Percentiles rank a stretch among this genome's conserved stretches.
phyloP scores from a whole-genome alignment of 2,888 invertebrate species.

The Parnassius orleans region DNA sequence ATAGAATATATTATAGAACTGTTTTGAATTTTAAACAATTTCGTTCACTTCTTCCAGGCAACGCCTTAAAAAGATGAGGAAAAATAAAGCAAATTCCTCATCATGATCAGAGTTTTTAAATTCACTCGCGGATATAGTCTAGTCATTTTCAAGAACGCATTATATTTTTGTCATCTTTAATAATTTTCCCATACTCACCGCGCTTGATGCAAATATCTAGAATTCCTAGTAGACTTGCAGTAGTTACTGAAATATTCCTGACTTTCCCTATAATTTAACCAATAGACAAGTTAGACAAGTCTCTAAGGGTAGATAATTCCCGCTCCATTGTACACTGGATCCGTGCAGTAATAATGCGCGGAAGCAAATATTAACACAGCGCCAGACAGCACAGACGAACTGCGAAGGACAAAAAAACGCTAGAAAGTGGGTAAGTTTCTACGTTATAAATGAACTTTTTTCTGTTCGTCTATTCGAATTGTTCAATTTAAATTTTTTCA shows the following conservation, averaged over 20 bases:
- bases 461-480: slow-evolving; percentile 29
- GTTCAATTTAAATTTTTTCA: slow-evolving; percentile 19
- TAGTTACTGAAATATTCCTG: slow-evolving; percentile 26
- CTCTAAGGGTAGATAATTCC: slow-evolving; percentile 51
- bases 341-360: slow-evolving; percentile 70
- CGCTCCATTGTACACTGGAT: slow-evolving; percentile 58
- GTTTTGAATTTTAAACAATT: too few relatives aligned
- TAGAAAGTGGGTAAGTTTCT: slow-evolving; percentile 39
- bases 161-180: too few relatives aligned
- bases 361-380: slow-evolving; percentile 73
- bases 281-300: slow-evolving; percentile 35
- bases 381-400: slow-evolving; percentile 55
- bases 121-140: too few relatives aligned
- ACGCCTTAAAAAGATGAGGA: too few relatives aligned
- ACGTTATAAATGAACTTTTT: slow-evolving; percentile 33
- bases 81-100: too few relatives aligned
- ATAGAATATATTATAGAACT: too few relatives aligned
- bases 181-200: background rate
- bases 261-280: slow-evolving; percentile 21
- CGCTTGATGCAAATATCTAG: background rate
- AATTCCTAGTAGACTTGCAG: background rate
- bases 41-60: too few relatives aligned
- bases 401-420: slow-evolving; percentile 54
- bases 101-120: too few relatives aligned
- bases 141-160: too few relatives aligned